Conservation (phyloP, 2,113 vertebrate genomes). For the Suncus etruscus region DNA sequence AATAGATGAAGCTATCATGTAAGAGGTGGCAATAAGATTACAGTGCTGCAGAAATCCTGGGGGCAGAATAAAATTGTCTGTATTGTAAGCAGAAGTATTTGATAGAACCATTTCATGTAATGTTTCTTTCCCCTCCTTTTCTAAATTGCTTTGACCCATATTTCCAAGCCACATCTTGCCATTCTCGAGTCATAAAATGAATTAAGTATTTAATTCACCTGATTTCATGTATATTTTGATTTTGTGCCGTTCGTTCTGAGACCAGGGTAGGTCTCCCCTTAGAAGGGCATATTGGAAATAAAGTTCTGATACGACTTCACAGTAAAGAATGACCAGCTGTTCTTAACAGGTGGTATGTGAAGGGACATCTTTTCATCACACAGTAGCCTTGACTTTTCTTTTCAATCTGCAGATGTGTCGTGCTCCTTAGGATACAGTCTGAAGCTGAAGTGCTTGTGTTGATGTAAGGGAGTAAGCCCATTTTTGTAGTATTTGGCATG, state of each 20-base stretch:
- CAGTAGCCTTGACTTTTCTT: constrained; percentile 10
- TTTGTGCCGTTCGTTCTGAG: constrained; percentile 6
- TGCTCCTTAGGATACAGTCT: not conserved
- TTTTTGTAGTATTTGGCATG: not conserved
- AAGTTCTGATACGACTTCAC: not conserved
- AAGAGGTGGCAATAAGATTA: constrained; percentile 75
- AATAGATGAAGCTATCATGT: constrained; percentile 73
- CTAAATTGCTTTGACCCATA: constrained; percentile 60
- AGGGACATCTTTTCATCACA: constrained; percentile 37
- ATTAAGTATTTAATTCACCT: constrained; percentile 48
- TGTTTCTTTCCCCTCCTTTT: constrained; percentile 27
- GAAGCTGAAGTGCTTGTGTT: not conserved
- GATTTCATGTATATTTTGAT: constrained; percentile 15
- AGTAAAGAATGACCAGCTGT: not conserved
- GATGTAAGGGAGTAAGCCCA: not conserved
- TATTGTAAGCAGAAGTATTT: constrained; percentile 59
- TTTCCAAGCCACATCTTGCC: constrained; percentile 31
- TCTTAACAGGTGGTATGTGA: not conserved
- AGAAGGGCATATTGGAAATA: not conserved
- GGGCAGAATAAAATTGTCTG: constrained; percentile 74
- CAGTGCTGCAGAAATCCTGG: constrained; percentile 49
- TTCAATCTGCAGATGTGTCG: not conserved
- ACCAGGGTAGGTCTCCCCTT: not conserved
- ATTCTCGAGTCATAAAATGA: constrained; percentile 27
- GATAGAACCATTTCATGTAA: not conserved